Evolutionary conservation across 2,888 invertebrate species (phyloP).

Genomic region (Polymixis lichenea): DNA sequence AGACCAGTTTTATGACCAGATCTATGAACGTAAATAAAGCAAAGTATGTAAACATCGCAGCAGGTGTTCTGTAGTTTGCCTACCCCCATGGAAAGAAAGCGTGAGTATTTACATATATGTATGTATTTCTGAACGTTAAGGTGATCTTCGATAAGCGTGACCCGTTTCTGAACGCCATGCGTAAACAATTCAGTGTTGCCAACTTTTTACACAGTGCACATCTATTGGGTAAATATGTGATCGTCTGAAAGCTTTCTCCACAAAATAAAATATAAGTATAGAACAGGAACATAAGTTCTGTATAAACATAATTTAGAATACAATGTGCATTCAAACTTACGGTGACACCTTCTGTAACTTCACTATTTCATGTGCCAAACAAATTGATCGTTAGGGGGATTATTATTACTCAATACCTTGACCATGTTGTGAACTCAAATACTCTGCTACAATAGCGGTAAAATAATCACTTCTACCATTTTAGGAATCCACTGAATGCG

Average conservation of each 20-base stretch:
- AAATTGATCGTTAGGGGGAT: not conserved
- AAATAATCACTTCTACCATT: not conserved
- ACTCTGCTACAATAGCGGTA: no score
- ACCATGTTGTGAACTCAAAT: not conserved
- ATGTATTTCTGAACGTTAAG: constrained; percentile 39
- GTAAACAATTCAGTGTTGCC: constrained; percentile 50
- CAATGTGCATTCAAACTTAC: no score
- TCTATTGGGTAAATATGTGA: constrained; percentile 16
- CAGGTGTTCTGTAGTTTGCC: not conserved
- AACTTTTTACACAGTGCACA: not conserved
- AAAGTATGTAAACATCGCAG: not conserved
- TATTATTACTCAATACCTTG: not conserved
- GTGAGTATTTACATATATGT: not conserved
- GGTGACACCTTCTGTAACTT: not conserved
- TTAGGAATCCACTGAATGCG: no score
- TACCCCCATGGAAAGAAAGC: not conserved
- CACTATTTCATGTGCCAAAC: not conserved
- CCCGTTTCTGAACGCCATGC: constrained; percentile 50
- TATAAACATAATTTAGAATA: not conserved
- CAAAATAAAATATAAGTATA: not conserved
- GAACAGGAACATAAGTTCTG: not conserved
- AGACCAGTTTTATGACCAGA: not conserved
- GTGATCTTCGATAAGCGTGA: not conserved
- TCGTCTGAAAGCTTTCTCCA: not conserved
- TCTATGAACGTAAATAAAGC: not conserved